Evolutionary conservation across 1,140 invertebrate species (phyloP).

Genomic region (Drosophila rufa): DNA sequence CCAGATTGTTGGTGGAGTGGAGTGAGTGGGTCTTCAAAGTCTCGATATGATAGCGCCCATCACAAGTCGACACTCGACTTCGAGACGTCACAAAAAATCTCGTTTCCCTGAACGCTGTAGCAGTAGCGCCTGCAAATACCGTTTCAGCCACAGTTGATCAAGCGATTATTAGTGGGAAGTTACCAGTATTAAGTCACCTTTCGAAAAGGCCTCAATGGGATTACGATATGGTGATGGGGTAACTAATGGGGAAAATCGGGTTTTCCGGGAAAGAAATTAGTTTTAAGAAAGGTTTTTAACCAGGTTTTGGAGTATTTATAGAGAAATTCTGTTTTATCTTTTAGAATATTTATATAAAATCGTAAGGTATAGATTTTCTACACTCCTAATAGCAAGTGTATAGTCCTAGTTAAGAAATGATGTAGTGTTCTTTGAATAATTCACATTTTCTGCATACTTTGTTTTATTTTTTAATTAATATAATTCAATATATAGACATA

Average conservation of each 20-base stretch:
- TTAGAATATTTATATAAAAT: no score
- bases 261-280: no score
- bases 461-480: no score
- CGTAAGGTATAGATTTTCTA: no score
- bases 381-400: no score
- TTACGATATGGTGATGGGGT: slow-evolving; percentile 3
- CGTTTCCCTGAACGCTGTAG: slow-evolving; percentile 19
- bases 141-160: slow-evolving; percentile 47
- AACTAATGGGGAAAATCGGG: neutral
- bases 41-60: slow-evolving; percentile 46
- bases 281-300: neutral
- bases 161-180: slow-evolving; percentile 40
- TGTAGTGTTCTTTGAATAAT: no score
- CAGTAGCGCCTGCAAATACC: slow-evolving; percentile 30
- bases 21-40: slow-evolving; percentile 20
- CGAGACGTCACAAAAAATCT: slow-evolving; percentile 38
- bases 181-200: slow-evolving; percentile 24
- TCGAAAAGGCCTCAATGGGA: slow-evolving; percentile 8
- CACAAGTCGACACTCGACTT: slow-evolving; percentile 31
- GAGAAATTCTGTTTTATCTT: no score
- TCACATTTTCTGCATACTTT: no score
- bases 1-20: slow-evolving; percentile 4
- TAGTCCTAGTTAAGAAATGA: neutral
- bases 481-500: neutral
- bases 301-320: neutral